Base-by-base conservation (phyloP, 2,797 vertebrate species). In the Gymnocypris eckloni region DNA sequence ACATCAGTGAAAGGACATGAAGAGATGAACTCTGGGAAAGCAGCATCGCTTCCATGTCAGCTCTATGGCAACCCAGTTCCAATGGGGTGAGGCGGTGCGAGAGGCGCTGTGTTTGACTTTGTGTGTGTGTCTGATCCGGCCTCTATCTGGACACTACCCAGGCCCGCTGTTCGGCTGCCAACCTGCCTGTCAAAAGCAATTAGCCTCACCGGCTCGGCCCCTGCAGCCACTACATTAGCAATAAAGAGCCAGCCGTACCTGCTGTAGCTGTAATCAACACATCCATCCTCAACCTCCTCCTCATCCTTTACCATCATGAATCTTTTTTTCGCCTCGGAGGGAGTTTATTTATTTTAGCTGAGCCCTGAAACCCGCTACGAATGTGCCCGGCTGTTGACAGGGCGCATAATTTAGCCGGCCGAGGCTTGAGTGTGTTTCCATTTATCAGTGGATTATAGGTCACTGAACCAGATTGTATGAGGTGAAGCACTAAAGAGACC, bases 401-500 rank as follows among this genome's bases (percentile, higher is more conserved):
- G 83, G 81, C 75, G 89, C 90, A 89, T 92, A 87, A 92, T 91
- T 93, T 91, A 89, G 85, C 89, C 77, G 82, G 54, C 82, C 72
- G 48, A 86, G 87, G 89, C 33, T 41, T 25, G 85, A 89, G 87
- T 45, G 78, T 66, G 41, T 87, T 87, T 90, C 90, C 89, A 89
- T 93, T 91, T 91, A 89, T 87, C 86, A 86, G 87, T 73, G 87
- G 90, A 90, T 89, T 91, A 90, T 89, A 88, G 90, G 78, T 87
- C 87, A 76, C 78, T 73, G 84, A 87, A 88, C 87, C 86, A 79
- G 85, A 90, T 89, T 90, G 88, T 91, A 90, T 87, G 86, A 85
- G 69, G 91, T 95, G 90, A 72, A 81, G 88, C 93, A 93, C 94
- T 94, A 92, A 94, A 95, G 59, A 94, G 93, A 92, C 91, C 92